Evolutionary conservation across 2,113 vertebrate genomes (phyloP).

Genomic region (Boulengeromyrus knoepffleri): DNA sequence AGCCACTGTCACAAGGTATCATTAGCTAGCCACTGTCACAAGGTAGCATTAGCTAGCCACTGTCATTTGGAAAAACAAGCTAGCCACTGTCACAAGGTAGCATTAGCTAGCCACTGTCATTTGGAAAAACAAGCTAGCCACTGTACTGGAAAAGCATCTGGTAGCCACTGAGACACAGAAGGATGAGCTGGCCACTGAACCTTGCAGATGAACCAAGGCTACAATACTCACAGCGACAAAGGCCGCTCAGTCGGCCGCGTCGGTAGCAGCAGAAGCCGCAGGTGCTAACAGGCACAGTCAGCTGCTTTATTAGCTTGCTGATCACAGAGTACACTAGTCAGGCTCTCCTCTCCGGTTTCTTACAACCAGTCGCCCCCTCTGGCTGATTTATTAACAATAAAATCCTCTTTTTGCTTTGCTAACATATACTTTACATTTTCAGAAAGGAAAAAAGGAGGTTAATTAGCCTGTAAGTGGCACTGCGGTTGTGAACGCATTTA

Average conservation of each 20-base stretch:
- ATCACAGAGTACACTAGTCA: neutral
- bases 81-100: neutral
- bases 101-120: neutral
- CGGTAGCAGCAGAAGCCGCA: neutral
- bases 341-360: neutral
- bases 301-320: neutral
- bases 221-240: neutral
- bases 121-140: neutral
- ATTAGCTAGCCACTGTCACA: neutral
- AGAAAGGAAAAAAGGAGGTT: slow-evolving; percentile 1
- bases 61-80: too few relatives aligned
- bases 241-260: neutral
- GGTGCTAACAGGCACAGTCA: neutral
- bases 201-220: neutral
- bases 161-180: neutral
- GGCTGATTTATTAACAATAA: slow-evolving; percentile 5
- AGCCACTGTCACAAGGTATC: neutral
- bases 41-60: neutral
- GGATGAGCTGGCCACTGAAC: neutral
- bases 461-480: slow-evolving; percentile 19
- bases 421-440: slow-evolving; percentile 13
- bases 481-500: slow-evolving; percentile 4
- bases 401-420: slow-evolving; percentile 1
- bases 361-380: neutral
- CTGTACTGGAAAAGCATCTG: neutral